Evolutionary conservation across 2,797 vertebrate species (phyloP), one percentile per base, ranked within the genome.

Genomic region (Podargus strigoides): DNA sequence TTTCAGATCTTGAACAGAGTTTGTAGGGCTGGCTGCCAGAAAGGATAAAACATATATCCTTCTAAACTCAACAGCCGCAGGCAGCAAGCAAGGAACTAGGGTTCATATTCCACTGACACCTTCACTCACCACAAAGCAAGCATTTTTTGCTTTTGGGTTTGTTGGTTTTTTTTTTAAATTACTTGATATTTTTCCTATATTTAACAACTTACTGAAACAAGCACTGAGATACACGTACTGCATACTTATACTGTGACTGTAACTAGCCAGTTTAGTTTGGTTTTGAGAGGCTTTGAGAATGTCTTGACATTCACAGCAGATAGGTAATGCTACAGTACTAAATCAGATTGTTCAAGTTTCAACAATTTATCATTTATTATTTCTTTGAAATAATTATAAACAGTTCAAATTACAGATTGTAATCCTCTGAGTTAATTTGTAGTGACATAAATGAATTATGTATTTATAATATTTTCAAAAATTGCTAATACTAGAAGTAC

Each of bases 1-100:
- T 93, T 94, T 95, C 83, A 93, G 69, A 93, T 94, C 93, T 77
- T 90, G 84, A 69, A 52, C 23, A 34, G 23, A 70, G 66, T 88
- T 77, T 46, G 59, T 37, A 91, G 39, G 81, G 87, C 85, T 93
- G 77, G 47, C 92, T 93, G 96, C 93, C 95, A 96, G 77, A 44
- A 89, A 86, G 74, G 41, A 91, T 90, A 89, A 96, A 93, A 42
- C 37, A 55, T 21, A 39, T 34, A 81, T 62, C 80, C 62, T 81
- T 85, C 77, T 56, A 41, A 92, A 81, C 53, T 37, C 36, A 84
- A 64, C 44, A 53, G 27, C 56, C 53, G 76, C 79, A 89, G 70
- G 22, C 66, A 93, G 62, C n/a, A 68, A 72, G 58, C 30, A 18
- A 55, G 27, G 75, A 85, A 73, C 34, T 4, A 16, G 15, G 41